phyloP scores from a whole-genome alignment of 2,797 vertebrate species.

The Anguilla pacifica region DNA sequence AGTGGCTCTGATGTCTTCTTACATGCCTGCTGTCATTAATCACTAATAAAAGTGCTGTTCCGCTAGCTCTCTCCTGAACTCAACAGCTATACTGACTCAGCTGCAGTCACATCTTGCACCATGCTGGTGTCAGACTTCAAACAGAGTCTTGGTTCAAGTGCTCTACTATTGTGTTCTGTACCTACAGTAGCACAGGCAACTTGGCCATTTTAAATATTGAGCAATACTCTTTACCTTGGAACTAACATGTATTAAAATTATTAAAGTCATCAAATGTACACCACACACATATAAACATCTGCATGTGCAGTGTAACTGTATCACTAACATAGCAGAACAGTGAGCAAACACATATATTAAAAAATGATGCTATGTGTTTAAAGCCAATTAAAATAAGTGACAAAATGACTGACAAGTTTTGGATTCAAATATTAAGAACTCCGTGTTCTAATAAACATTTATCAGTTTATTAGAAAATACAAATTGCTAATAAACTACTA shows the following conservation, averaged over 20 bases:
- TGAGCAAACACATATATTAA: not conserved
- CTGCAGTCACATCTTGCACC: not conserved
- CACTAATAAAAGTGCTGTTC: conserved; percentile 59
- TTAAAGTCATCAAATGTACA: not conserved
- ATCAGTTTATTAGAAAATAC: conserved; percentile 67
- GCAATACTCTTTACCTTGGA: not conserved
- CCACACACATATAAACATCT: not conserved
- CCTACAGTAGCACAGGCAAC: not conserved
- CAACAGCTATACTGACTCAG: not conserved
- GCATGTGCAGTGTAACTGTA: not conserved
- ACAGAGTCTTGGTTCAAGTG: not conserved
- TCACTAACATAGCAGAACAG: not conserved
- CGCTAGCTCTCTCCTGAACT: conserved; percentile 34
- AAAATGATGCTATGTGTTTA: not conserved
- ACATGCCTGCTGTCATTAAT: conserved; percentile 72
- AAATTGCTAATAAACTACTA: conserved; percentile 66
- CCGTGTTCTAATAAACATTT: conserved; percentile 66
- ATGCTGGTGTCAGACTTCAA: not conserved
- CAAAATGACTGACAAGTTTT: conserved; percentile 62
- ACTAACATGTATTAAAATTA: not conserved
- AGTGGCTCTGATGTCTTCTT: conserved; percentile 50
- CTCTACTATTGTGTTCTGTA: not conserved
- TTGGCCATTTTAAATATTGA: not conserved
- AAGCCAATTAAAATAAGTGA: not conserved
- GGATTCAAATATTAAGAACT: conserved; percentile 43